Conservation (phyloP, 2,113 vertebrate genomes). For the Hystrix brachyura region DNA sequence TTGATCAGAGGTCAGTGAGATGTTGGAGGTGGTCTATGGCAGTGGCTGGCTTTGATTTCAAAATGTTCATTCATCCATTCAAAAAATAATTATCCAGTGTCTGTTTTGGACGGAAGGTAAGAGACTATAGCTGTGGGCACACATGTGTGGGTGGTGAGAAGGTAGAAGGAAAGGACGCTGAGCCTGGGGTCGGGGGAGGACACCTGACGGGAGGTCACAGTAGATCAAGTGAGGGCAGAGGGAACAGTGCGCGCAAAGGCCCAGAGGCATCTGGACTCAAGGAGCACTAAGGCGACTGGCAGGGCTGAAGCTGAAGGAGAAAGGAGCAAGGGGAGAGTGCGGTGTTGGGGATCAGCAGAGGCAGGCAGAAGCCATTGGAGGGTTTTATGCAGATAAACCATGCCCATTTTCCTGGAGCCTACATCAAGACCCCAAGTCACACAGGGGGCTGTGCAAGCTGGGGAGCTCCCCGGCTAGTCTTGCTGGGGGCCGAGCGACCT, state of each 20-base stretch:
- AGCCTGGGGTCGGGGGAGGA: neutral
- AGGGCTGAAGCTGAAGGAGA: neutral
- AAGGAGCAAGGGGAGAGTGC: neutral
- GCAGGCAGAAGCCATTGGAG: neutral
- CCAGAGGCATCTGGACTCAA: neutral
- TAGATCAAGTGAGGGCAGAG: neutral
- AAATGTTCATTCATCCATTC: conserved; percentile 6
- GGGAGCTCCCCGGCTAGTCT: neutral
- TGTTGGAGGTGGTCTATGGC: neutral
- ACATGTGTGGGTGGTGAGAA: neutral
- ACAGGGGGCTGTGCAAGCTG: neutral
- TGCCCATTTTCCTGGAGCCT: neutral
- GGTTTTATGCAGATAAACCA: neutral
- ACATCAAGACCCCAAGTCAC: neutral
- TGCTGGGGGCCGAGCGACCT: neutral
- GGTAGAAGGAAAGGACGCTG: too few relatives aligned
- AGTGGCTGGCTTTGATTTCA: conserved; percentile 33
- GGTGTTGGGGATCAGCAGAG: neutral
- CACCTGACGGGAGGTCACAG: neutral
- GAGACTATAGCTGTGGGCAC: neutral
- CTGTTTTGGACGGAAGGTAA: neutral
- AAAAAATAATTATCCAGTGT: neutral
- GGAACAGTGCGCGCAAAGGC: neutral
- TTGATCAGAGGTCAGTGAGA: neutral
- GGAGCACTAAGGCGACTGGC: neutral